A percentile compares a stretch with the other conserved stretches of the same genome.
phyloP scores from a whole-genome alignment of 2,888 invertebrate species.

The Melinopterus prodromus region DNA sequence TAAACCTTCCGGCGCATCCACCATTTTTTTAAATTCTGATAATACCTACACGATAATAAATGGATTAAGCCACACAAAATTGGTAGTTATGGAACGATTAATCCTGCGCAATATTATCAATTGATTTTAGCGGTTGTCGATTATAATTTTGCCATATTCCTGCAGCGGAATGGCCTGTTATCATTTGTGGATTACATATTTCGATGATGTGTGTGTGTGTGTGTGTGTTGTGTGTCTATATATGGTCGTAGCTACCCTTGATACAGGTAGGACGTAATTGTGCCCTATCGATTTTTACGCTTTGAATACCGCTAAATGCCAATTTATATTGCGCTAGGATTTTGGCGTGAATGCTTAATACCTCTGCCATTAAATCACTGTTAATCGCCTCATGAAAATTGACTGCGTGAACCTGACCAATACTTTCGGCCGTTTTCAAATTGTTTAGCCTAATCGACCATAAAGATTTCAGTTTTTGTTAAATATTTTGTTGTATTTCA shows the following conservation, averaged over 20 bases:
- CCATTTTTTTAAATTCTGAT: no score
- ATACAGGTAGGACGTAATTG: background rate
- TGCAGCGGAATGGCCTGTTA: background rate
- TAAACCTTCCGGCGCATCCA: no score
- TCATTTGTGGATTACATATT: background rate
- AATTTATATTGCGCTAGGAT: slow-evolving; percentile 13
- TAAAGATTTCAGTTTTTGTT: no score
- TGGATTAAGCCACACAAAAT: no score
- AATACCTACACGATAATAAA: no score
- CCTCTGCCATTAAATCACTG: background rate
- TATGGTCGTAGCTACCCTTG: background rate
- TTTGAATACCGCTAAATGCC: slow-evolving; percentile 7
- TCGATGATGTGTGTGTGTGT: background rate
- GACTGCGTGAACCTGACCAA: background rate
- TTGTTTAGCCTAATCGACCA: no score
- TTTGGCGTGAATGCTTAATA: slow-evolving; percentile 17
- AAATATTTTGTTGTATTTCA: no score
- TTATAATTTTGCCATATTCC: background rate
- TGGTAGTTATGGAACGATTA: background rate
- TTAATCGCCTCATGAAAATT: background rate
- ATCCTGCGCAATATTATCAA: background rate
- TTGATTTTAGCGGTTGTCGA: background rate
- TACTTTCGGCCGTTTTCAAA: no score
- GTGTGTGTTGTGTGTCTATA: background rate
- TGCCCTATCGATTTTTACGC: slow-evolving; percentile 16